Base-by-base conservation (phyloP, 1,140 invertebrate genomes). In the Meteorus sp. region DNA sequence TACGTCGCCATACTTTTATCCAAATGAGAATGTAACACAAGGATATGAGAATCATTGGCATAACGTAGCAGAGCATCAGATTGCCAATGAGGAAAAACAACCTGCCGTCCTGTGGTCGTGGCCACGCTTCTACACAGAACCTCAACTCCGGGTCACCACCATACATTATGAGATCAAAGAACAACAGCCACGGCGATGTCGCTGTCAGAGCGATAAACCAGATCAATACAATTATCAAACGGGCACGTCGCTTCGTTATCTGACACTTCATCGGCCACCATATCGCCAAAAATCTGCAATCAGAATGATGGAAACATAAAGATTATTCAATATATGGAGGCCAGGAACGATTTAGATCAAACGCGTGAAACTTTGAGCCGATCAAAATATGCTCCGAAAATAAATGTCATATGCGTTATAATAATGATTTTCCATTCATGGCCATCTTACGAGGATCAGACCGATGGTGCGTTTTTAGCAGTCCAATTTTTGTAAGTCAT, bases 11-110 rank as follows among this genome's bases (percentile, higher is more conserved):
- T 0, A 97, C 94, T 72, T 92, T 93, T 60, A 95, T 87, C 88
- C 92, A 97, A 57, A 98, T 98, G 27, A 95, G 81, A 0, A 94
- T 85, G 81, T 98, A 98, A 79, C 94, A 97, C 66, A 94, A 82
- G 0, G 91, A 91, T 64, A 98, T 97, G 20, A 97, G 82, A 13
- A 91, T 86, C 84, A 96, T 89, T 0, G 95, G 95, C 6, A 97
- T 78, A n/a, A 96, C 86, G 82, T 97, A 98, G 76, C 93, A 96
- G 62, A 92, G 87, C 23, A 94, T 82, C 20, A 97, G 83, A 68
- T 97, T 95, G 52, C 90, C 94, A 53, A 94, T 85, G 2, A 97
- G 82, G 76, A 96, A 96, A 77, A 95, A 97, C 0, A 92, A 74
- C 23, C 89, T 84, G 53, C 89, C 90, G 69, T 91, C 87, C 47